Evolutionary conservation across 2,797 vertebrate species (phyloP).

Genomic region (Rhadinocentrus ornatus): DNA sequence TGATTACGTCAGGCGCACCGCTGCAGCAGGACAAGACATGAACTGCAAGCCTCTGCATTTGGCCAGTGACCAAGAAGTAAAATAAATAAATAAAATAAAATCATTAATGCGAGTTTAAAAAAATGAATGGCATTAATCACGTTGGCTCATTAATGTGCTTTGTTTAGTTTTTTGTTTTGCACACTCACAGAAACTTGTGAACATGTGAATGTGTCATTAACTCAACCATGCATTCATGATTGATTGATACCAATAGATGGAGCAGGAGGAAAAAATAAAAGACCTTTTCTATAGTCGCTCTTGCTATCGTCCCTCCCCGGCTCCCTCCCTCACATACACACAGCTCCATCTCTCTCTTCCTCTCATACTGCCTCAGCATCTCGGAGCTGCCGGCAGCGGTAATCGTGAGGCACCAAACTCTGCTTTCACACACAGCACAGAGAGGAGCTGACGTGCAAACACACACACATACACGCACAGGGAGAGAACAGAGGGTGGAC

Average conservation of each 20-base stretch:
- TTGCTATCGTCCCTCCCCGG: constrained; percentile 35
- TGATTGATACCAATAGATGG: constrained; percentile 62
- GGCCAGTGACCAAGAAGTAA: too few relatives aligned
- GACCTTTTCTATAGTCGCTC: constrained; percentile 38
- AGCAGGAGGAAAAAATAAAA: constrained; percentile 47
- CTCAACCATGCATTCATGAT: constrained; percentile 47
- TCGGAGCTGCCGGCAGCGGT: constrained; percentile 60
- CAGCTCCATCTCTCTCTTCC: constrained; percentile 25
- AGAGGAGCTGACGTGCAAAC: constrained; percentile 49
- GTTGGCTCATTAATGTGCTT: too few relatives aligned
- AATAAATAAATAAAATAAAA: too few relatives aligned
- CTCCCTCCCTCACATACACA: constrained; percentile 23
- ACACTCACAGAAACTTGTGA: not conserved
- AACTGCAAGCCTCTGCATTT: too few relatives aligned
- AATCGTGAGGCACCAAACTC: constrained; percentile 55
- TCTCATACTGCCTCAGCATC: constrained; percentile 65
- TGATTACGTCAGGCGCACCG: too few relatives aligned
- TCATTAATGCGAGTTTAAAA: too few relatives aligned
- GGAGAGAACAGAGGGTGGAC: constrained; percentile 47
- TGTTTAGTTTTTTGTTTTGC: not conserved
- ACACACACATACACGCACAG: constrained; percentile 38
- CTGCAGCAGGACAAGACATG: too few relatives aligned
- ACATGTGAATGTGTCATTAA: constrained; percentile 57
- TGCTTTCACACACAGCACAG: constrained; percentile 47
- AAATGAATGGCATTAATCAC: too few relatives aligned